A percentile compares a stretch with the other conserved stretches of the same genome.
Conservation (phyloP, 2,888 invertebrate species). For the Cyclophora punctaria region DNA sequence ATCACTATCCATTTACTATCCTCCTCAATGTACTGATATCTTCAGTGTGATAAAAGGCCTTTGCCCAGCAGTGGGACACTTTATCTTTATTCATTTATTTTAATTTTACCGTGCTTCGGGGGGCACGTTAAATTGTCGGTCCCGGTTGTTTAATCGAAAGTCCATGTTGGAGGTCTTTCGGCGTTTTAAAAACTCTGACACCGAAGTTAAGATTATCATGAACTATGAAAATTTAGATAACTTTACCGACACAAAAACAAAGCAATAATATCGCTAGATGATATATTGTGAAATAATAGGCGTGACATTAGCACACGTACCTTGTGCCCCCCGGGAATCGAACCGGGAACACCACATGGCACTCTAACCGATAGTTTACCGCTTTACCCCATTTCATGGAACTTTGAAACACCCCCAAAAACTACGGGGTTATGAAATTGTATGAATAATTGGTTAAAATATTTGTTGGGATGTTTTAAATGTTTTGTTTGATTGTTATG, state of each 20-base stretch:
- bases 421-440: background rate
- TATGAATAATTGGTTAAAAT: background rate
- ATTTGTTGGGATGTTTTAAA: background rate
- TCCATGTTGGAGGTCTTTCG: no score
- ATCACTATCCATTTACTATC: no score
- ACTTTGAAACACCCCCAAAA: slow-evolving; percentile 46
- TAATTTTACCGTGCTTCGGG: no score
- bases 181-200: no score
- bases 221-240: no score
- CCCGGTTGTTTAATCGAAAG: no score
- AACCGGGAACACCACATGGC: slow-evolving; percentile 63
- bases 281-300: slow-evolving; percentile 70
- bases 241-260: slow-evolving; percentile 16
- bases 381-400: slow-evolving; percentile 71
- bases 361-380: slow-evolving; percentile 44
- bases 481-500: background rate
- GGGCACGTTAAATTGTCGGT: no score
- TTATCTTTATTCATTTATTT: no score
- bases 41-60: no score
- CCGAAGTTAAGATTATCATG: no score
- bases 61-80: no score
- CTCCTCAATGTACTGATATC: no score
- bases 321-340: slow-evolving; percentile 57
- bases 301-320: slow-evolving; percentile 61
- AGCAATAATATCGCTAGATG: slow-evolving; percentile 11